Conservation (phyloP, 2,888 invertebrate genomes). For the Eustalomyia histrio region DNA sequence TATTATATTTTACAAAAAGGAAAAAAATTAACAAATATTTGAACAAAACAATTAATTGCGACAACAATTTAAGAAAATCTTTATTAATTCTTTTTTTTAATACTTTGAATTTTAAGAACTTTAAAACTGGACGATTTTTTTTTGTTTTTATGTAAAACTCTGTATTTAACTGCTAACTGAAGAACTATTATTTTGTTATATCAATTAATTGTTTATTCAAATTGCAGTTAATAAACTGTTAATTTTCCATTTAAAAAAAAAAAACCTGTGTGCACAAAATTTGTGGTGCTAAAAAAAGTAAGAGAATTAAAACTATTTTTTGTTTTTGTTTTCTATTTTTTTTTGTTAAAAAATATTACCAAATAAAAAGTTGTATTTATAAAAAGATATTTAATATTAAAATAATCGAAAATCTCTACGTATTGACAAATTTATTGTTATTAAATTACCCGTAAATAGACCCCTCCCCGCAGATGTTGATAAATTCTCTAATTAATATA, state of each 20-base stretch:
- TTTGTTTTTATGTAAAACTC: too few relatives aligned
- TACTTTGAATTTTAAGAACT: too few relatives aligned
- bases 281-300: conserved; percentile 36
- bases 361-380: conserved; percentile 17
- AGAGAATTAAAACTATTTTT: conserved; percentile 9
- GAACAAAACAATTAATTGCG: too few relatives aligned
- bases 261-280: conserved; percentile 39
- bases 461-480: neutral
- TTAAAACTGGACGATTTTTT: too few relatives aligned
- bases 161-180: too few relatives aligned
- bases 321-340: neutral
- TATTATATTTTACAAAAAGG: neutral
- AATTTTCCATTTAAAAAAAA: neutral
- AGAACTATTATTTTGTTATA: too few relatives aligned
- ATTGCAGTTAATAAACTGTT: neutral
- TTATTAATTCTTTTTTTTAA: too few relatives aligned
- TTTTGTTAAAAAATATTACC: neutral
- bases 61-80: too few relatives aligned
- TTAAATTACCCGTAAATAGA: neutral
- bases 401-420: neutral
- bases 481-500: conserved; percentile 32
- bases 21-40: neutral
- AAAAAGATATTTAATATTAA: neutral
- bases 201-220: conserved; percentile 16
- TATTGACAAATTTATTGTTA: neutral